Evolutionary conservation across 2,113 vertebrate species (phyloP), one percentile per base, ranked within the genome.

Genomic region (Peucedramus taeniatus): DNA sequence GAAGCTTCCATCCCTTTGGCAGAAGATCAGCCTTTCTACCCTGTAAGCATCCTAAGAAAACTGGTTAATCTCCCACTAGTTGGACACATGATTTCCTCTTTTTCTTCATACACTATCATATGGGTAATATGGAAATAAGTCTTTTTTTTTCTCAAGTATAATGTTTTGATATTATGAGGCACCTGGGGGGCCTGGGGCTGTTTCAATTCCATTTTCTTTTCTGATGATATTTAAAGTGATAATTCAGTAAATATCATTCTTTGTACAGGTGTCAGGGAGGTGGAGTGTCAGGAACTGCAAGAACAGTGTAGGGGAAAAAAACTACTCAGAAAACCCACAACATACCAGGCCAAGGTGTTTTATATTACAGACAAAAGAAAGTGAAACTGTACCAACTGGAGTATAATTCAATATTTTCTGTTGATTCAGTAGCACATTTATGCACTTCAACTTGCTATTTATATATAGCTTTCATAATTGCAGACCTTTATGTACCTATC

Each of bases 181-280:
- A 54, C 31, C 15, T 71, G 7, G 3, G 37, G 9, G 6, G 9
- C 28, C 70, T 65, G 45, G 11, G n/a, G n/a, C 16, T 83, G 22
- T 77, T 94, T 89, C 54, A 85, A n/a, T 87, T 91, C 14, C 4
- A 13, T 56, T 90, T 95, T 89, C 6, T 60, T 35, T 31, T 57
- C 26, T 70, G 63, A 49, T 65, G 4, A 69, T 60, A 89, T 53
- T 83, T 76, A 37, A 90, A 92, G 68, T 24, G 49, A 90, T 89
- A 90, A 93, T 86, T 92, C 56, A 82, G 87, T 71, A 78, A 94
- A 88, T 83, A 68, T 84, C 68, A 78, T 60, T 94, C 22, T 70
- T 90, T 94, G 77, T 75, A 71, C 28, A 71, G 10, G 7, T 80
- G 35, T 59, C 64, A 57, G n/a, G 4, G 3, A 78, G 44, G 4